Evolutionary conservation across 2,113 vertebrate genomes (phyloP).

Genomic region (Archocentrus centrarchus): DNA sequence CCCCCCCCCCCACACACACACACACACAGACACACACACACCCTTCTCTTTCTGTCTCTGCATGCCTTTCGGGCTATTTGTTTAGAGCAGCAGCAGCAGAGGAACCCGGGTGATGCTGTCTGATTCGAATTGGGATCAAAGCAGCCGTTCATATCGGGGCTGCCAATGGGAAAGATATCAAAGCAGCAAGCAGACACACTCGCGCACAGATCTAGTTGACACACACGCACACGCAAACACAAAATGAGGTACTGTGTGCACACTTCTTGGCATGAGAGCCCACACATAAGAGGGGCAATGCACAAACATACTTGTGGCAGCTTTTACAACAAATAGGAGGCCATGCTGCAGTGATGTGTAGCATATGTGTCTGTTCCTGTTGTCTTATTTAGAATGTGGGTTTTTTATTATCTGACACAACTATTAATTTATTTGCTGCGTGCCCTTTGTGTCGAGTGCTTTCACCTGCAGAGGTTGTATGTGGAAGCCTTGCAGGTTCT

Average conservation of each 20-base stretch:
- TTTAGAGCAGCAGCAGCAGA: constrained; percentile 52
- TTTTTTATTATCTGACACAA: neutral
- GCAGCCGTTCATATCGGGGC: constrained; percentile 42
- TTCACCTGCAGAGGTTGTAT: constrained; percentile 27
- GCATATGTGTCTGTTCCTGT: neutral
- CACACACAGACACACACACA: neutral
- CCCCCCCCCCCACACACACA: no score
- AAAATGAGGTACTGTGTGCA: constrained; percentile 5
- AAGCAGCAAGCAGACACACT: constrained; percentile 36
- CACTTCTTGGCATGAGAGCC: constrained; percentile 1
- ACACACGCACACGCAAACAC: neutral
- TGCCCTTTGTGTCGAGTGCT: constrained; percentile 8
- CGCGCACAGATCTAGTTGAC: neutral
- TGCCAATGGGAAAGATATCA: constrained; percentile 58
- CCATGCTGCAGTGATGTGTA: neutral
- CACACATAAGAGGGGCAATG: neutral
- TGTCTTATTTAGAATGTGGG: neutral
- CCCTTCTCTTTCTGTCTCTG: neutral
- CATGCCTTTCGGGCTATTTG: constrained; percentile 55
- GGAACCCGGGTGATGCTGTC: constrained; percentile 46
- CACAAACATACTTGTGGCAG: neutral
- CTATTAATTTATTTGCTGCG: neutral
- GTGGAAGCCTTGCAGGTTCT: constrained; percentile 16
- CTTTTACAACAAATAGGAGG: constrained; percentile 1
- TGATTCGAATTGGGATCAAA: constrained; percentile 70